Evolutionary conservation across 2,113 vertebrate species (phyloP), one percentile per base, ranked within the genome.

Genomic region (Pluvialis apricaria): DNA sequence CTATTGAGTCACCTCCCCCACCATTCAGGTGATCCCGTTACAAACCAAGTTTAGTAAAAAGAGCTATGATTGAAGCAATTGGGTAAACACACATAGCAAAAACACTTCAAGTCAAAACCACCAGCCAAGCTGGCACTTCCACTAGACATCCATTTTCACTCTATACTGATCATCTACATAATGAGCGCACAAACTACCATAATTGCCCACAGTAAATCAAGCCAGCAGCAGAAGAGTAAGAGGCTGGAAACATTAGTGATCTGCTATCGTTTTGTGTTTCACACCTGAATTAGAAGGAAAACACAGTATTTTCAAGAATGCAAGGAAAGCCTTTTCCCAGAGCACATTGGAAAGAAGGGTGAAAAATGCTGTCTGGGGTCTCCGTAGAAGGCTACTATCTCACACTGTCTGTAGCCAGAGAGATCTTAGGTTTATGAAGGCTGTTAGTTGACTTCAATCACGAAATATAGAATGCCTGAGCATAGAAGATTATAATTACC

Each of bases 401-500:
- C 36, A 29, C 28, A 9, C 36, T 36, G 31, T 19, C 55, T 26
- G 7, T 22, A 81, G 54, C 24, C 40, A 64, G 25, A 5, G 24
- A 22, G 51, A 14, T 11, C 61, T 69, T 34, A 3, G 10, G 26
- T 29, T 73, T 68, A 22, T 17, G 22, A 68, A 2, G 6, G 11
- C 26, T 54, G 12, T 72, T 60, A 54, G 38, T 2, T 38, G 32
- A 64, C 42, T n/a, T 52, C 19, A 15, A 22, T 8, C 40, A 34
- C 12, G 24, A 31, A 21, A 25, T 3, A 3, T 1, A 58, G 17
- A 75, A 55, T n/a, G 13, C 15, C n/a, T 2, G 0, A 44, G 26
- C 31, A 4, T 5, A 60, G 28, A 22, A 58, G 32, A 34, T 55
- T 9, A 17, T 13, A 64, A 24, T n/a, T 24, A 20, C 3, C 40